A percentile compares a stretch with the other conserved stretches of the same genome.
Evolutionary conservation across 2,797 vertebrate genomes (phyloP).

Genomic region (Pseudomugil tenellus): DNA sequence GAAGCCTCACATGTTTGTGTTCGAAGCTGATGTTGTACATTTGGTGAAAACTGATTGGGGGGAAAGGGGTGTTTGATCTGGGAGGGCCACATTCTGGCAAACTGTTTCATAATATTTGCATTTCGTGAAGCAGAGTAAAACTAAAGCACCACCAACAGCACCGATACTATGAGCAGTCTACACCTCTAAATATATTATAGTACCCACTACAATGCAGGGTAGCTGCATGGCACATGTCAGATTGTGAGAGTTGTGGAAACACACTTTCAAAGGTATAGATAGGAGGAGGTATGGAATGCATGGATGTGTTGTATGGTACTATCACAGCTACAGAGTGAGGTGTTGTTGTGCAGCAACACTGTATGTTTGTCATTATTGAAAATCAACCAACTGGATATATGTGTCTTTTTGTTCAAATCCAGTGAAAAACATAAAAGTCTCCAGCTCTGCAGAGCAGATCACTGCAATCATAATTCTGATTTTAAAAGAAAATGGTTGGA

Average conservation of each 20-base stretch:
- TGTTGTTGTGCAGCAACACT: slow-evolving; percentile 27
- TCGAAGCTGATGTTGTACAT: too few relatives aligned
- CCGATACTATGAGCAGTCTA: too few relatives aligned
- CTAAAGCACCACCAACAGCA: too few relatives aligned
- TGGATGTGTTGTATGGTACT: slow-evolving; percentile 16
- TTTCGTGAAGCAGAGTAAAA: too few relatives aligned
- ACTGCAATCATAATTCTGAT: slow-evolving; percentile 31
- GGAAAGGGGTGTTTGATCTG: too few relatives aligned
- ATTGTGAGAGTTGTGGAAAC: slow-evolving; percentile 41
- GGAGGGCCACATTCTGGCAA: too few relatives aligned
- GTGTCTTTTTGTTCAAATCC: slow-evolving; percentile 22
- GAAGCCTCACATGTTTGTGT: too few relatives aligned
- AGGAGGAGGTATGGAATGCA: slow-evolving; percentile 27
- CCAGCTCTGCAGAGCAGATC: slow-evolving; percentile 31
- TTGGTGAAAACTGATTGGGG: too few relatives aligned
- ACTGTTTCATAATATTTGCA: too few relatives aligned
- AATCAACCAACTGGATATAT: slow-evolving; percentile 19
- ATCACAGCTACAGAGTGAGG: slow-evolving; percentile 19
- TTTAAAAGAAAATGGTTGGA: slow-evolving; percentile 24
- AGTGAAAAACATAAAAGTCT: slow-evolving; percentile 29
- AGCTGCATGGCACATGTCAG: slow-evolving; percentile 21
- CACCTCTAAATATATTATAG: too few relatives aligned
- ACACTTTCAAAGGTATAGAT: slow-evolving; percentile 41
- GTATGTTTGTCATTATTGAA: slow-evolving; percentile 18
- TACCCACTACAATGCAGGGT: slow-evolving; percentile 15